Percentiles rank a stretch among this genome's conserved stretches.
Conservation (phyloP, 2,113 vertebrate species). For the Micronisus gabar region DNA sequence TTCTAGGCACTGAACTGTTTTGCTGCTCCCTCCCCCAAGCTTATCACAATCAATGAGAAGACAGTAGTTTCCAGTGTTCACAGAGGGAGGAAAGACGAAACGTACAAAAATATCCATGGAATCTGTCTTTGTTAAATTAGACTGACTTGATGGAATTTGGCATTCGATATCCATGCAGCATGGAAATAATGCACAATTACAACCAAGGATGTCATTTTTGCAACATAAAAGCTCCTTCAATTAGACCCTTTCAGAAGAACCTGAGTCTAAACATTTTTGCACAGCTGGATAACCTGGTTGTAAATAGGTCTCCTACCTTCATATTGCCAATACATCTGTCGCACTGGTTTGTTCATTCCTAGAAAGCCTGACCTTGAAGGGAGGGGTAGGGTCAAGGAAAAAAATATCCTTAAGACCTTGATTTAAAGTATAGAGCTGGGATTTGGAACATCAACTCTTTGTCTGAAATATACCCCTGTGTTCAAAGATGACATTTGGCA, state of each 20-base stretch:
- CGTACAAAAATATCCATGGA: conserved; percentile 60
- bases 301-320: not conserved
- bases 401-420: not conserved
- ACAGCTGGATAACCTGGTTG: not conserved
- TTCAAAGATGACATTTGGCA: not conserved
- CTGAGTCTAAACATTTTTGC: not conserved
- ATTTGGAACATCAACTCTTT: not conserved
- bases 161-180: not conserved
- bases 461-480: not conserved
- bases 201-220: not conserved
- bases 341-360: not conserved
- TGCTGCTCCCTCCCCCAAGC: conserved; percentile 8
- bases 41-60: not conserved
- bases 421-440: not conserved
- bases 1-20: not conserved
- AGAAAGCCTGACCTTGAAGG: not conserved
- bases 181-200: not conserved
- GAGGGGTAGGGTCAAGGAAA: not conserved
- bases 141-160: conserved; percentile 42
- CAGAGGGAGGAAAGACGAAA: not conserved
- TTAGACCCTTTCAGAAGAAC: not conserved
- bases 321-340: not conserved
- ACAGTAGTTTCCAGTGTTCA: conserved; percentile 13
- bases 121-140: conserved; percentile 28
- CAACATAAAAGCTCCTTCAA: conserved; percentile 3